These are phyloP conservation scores for Anolis apletophallus DNA, from an alignment of 2,797 vertebrate species.

Conservation along the genomic window DNA sequence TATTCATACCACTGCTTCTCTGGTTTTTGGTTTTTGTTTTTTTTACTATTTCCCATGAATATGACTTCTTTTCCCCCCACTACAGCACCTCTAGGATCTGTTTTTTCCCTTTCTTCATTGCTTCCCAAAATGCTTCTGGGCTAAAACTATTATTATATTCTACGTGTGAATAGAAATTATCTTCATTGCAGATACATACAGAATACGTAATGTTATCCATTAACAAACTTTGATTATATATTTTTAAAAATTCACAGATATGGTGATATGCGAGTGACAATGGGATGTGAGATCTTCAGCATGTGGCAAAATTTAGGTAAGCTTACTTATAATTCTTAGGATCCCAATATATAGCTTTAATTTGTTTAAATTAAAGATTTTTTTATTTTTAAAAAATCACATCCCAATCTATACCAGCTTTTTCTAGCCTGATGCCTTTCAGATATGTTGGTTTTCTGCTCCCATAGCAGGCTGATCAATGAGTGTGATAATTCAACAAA, in stretches of 20 bases:
- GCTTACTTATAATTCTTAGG: slow-evolving; percentile 40
- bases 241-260: slow-evolving; percentile 81
- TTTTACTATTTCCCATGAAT: background rate
- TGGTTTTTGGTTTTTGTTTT: too few relatives aligned
- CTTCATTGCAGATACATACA: background rate
- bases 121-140: background rate
- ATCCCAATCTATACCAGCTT: background rate
- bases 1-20: background rate
- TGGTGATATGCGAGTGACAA: slow-evolving; percentile 98
- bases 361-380: too few relatives aligned
- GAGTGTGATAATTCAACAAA: background rate
- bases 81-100: background rate
- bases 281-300: slow-evolving; percentile 99
- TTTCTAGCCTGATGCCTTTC: background rate
- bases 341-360: background rate
- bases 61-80: background rate
- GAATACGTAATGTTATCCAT: slow-evolving; percentile 36
- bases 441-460: background rate
- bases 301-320: slow-evolving; percentile 99
- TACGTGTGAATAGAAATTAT: background rate
- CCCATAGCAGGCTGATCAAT: background rate
- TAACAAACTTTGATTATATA: slow-evolving; percentile 8
- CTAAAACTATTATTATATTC: background rate
- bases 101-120: background rate
- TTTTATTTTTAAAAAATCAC: too few relatives aligned